Percentiles rank a stretch among this genome's conserved stretches.
Evolutionary conservation across 2,797 vertebrate genomes (phyloP).

Genomic region (Phrynocephalus forsythii): DNA sequence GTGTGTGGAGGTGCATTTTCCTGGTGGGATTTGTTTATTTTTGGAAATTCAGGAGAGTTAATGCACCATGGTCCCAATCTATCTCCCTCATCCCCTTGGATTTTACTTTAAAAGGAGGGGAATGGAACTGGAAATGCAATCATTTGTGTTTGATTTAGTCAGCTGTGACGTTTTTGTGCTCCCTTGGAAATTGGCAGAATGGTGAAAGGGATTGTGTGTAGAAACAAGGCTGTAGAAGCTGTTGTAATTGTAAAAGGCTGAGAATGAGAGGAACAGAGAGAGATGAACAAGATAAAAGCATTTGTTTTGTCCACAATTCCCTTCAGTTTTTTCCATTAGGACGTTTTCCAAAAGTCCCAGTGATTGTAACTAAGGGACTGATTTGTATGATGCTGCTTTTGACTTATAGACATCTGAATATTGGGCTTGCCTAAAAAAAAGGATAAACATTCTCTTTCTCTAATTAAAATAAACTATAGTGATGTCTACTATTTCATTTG

Average conservation of each 20-base stretch:
- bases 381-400: not conserved
- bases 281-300: not conserved
- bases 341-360: not conserved
- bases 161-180: not conserved
- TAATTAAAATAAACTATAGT: not conserved
- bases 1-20: not conserved
- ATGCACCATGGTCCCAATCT: not conserved
- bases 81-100: not conserved
- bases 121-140: not conserved
- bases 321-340: not conserved
- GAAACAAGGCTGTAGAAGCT: not conserved
- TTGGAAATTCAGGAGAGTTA: too few relatives aligned
- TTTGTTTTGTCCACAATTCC: not conserved
- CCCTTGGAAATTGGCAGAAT: not conserved
- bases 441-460: not conserved
- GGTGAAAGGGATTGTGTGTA: not conserved
- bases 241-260: not conserved
- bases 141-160: not conserved
- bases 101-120: not conserved
- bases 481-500: not conserved
- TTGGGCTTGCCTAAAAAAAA: too few relatives aligned
- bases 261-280: not conserved
- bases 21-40: too few relatives aligned
- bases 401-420: not conserved
- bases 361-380: not conserved